These are phyloP conservation scores for Gadopsis bispinosus DNA, from an alignment of 2,797 vertebrate species.

Conservation along the genomic window DNA sequence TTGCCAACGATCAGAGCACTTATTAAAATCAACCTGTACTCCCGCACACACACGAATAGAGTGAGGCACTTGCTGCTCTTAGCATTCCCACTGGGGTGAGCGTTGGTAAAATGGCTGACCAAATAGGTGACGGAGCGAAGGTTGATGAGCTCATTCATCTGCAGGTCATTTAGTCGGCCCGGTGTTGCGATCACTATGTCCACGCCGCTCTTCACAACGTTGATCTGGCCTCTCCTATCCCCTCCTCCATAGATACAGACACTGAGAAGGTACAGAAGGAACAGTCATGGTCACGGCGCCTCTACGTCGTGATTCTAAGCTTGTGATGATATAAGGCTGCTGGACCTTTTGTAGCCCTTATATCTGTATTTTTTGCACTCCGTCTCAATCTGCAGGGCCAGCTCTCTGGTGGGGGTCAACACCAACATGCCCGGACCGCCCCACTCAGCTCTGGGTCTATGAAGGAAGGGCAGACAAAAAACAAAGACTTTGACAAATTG, in stretches of 20 bases:
- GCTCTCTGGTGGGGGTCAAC: slow-evolving; percentile 94
- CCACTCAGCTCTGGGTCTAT: slow-evolving; percentile 83
- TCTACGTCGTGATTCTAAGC: background rate
- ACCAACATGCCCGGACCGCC: slow-evolving; percentile 95
- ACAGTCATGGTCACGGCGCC: background rate
- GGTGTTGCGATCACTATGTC: slow-evolving; percentile 99
- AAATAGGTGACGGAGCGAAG: slow-evolving; percentile 93
- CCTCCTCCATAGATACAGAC: slow-evolving; percentile 96
- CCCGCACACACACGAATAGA: background rate
- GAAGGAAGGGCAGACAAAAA: background rate
- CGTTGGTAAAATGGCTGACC: slow-evolving; percentile 79
- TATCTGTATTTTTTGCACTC: slow-evolving; percentile 95
- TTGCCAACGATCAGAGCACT: background rate
- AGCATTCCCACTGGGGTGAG: background rate
- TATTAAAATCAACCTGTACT: background rate
- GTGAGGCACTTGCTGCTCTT: background rate
- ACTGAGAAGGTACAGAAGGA: slow-evolving; percentile 71
- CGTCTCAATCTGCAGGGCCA: slow-evolving; percentile 93
- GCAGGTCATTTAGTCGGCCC: slow-evolving; percentile 93
- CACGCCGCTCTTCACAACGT: slow-evolving; percentile 87
- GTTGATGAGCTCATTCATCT: slow-evolving; percentile 94
- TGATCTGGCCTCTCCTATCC: slow-evolving; percentile 90
- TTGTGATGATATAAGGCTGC: background rate
- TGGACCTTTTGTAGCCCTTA: slow-evolving; percentile 92
- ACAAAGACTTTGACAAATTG: background rate